Percentiles rank a stretch among this genome's conserved stretches.
phyloP scores from a whole-genome alignment of 2,888 invertebrate genomes.

The Polyommatus iphigenia region DNA sequence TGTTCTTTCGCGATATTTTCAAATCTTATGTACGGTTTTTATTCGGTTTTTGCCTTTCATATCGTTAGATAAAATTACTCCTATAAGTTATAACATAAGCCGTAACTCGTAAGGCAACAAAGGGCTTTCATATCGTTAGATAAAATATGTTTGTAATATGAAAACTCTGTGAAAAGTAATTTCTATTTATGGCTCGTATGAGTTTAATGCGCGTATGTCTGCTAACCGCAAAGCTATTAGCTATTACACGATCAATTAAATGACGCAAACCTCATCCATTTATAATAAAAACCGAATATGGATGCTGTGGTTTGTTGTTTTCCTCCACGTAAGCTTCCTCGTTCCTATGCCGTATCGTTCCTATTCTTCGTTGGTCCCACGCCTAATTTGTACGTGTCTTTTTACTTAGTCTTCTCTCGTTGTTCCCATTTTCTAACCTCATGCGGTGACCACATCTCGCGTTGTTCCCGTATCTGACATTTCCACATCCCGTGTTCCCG shows the following conservation, averaged over 20 bases:
- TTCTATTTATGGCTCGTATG: too few relatives aligned
- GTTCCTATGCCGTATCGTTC: too few relatives aligned
- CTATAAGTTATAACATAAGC: too few relatives aligned
- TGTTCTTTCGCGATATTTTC: too few relatives aligned
- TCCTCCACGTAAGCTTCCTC: background rate
- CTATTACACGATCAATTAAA: background rate
- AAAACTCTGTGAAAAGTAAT: too few relatives aligned
- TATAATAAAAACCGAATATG: background rate
- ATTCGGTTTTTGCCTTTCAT: too few relatives aligned
- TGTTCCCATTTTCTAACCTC: background rate
- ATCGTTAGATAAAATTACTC: too few relatives aligned
- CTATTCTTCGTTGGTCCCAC: too few relatives aligned
- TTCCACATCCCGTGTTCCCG: background rate
- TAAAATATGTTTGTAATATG: too few relatives aligned
- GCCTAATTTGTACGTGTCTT: background rate
- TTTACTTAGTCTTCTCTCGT: background rate
- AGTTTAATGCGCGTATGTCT: background rate
- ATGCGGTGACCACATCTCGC: background rate
- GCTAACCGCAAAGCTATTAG: background rate
- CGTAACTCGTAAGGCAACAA: too few relatives aligned
- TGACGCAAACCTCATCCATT: conserved; percentile 4
- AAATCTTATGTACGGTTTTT: too few relatives aligned
- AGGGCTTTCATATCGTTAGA: too few relatives aligned
- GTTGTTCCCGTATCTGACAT: background rate
- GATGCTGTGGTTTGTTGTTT: background rate